Evolutionary conservation across 2,797 vertebrate genomes (phyloP).

Genomic region (Aeoliscus strigatus): DNA sequence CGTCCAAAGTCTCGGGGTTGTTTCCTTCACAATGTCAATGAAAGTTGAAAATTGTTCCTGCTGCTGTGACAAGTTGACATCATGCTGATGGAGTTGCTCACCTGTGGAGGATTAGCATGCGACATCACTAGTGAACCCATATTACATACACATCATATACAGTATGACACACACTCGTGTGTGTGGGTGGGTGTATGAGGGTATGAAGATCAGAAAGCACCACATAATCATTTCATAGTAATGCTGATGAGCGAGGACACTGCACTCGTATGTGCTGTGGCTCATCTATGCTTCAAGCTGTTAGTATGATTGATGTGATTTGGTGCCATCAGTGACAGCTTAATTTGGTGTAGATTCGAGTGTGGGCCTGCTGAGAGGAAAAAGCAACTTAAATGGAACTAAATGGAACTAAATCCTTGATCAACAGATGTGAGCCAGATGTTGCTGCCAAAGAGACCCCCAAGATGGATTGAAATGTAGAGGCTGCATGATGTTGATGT

Average conservation of each 20-base stretch:
- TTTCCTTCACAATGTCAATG: too few species aligned
- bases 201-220: too few species aligned
- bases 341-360: constrained; percentile 65
- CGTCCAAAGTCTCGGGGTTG: too few species aligned
- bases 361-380: constrained; percentile 48
- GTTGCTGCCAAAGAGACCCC: constrained; percentile 60
- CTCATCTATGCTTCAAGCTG: constrained; percentile 14
- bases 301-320: constrained; percentile 49
- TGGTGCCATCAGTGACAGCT: constrained; percentile 58
- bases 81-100: too few species aligned
- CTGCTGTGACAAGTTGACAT: too few species aligned
- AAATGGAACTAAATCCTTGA: constrained; percentile 74
- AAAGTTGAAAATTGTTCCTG: too few species aligned
- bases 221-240: too few species aligned
- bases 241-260: too few species aligned
- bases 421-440: constrained; percentile 78
- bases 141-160: too few species aligned
- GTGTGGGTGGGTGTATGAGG: constrained; percentile 7
- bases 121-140: too few species aligned
- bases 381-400: constrained; percentile 71
- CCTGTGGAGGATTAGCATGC: too few species aligned
- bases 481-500: constrained; percentile 38
- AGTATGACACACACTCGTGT: too few species aligned
- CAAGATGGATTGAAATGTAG: constrained; percentile 57
- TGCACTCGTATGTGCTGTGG: background rate